phyloP scores from a whole-genome alignment of 2,113 vertebrate genomes.

The Varanus salvator region DNA sequence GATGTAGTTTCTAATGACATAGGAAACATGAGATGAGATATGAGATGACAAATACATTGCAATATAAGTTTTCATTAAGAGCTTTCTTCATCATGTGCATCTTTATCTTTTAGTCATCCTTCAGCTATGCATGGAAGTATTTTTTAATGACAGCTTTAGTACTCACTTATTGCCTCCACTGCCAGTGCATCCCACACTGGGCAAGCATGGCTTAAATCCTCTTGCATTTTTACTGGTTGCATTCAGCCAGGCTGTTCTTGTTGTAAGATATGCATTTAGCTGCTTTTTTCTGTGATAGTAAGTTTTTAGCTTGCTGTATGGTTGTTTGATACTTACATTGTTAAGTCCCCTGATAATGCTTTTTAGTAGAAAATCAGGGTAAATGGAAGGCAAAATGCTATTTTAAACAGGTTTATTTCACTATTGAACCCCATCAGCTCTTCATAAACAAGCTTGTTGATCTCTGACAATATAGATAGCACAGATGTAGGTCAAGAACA shows the following conservation, averaged over 20 bases:
- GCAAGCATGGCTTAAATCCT: neutral
- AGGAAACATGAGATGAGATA: too few relatives aligned
- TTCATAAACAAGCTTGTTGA: slow-evolving; percentile 37
- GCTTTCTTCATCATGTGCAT: neutral
- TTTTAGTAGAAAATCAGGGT: neutral
- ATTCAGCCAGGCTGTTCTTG: neutral
- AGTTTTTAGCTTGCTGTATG: neutral
- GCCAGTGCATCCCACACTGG: neutral
- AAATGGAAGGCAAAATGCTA: neutral
- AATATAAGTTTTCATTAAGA: neutral
- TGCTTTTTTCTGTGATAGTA: neutral
- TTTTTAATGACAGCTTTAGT: neutral
- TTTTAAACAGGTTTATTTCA: neutral
- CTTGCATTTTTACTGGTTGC: neutral
- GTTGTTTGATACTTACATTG: neutral
- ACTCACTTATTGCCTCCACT: neutral
- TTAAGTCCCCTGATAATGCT: neutral
- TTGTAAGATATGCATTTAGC: neutral
- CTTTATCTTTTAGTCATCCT: neutral
- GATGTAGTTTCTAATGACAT: too few relatives aligned
- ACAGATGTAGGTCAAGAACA: slow-evolving; percentile 17
- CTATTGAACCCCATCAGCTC: neutral
- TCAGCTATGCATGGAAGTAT: neutral
- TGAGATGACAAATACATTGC: too few relatives aligned
- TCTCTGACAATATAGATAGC: slow-evolving; percentile 19